Evolutionary conservation across 2,113 vertebrate genomes (phyloP), one percentile per base, ranked within the genome.

Genomic region (Acanthochromis polyacanthus): DNA sequence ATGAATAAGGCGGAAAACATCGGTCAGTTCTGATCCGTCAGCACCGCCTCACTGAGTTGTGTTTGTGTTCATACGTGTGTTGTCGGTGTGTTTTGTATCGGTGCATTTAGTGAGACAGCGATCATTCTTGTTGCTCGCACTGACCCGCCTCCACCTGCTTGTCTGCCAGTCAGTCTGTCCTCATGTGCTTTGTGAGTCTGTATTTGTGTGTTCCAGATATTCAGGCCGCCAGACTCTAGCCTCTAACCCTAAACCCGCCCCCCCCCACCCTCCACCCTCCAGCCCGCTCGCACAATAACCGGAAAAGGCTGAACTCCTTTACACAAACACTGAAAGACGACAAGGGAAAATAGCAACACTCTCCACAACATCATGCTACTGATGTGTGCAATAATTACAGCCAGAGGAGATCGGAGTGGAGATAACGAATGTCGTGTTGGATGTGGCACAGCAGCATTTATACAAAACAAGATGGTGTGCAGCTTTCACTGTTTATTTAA

Each of bases 241-340:
- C 51, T 22, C 71, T 71, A 55, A 72, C 84, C 46, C 55, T 50
- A 20, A 59, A 55, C 63, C 58, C 60, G 40, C 32, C 19, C 59
- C 36, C 22, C 36, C 51, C 70, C 20, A n/a, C n/a, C n/a, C n/a
- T n/a, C 30, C 8, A 28, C 56, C 61, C 51, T 48, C 48, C 25
- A 1, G 59, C 58, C 28, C 58, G 76, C 86, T 74, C 88, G 8
- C 91, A 94, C 93, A 95, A 94, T 93, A 88, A 87, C 93, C 93
- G 94, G 94, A 95, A 95, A 89, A 89, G 92, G 89, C 92, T 58
- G 75, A 92, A 82, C 91, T 88, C 76, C 75, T 64, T 89, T 89
- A 93, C 87, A 91, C 86, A 90, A 90, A 93, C 89, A 82, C 38
- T 63, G 72, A 45, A 69, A 86, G 82, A 78, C 38, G 66, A 71